Conservation (phyloP, 1,140 invertebrate genomes). For the Luehdorfia chinensis region DNA sequence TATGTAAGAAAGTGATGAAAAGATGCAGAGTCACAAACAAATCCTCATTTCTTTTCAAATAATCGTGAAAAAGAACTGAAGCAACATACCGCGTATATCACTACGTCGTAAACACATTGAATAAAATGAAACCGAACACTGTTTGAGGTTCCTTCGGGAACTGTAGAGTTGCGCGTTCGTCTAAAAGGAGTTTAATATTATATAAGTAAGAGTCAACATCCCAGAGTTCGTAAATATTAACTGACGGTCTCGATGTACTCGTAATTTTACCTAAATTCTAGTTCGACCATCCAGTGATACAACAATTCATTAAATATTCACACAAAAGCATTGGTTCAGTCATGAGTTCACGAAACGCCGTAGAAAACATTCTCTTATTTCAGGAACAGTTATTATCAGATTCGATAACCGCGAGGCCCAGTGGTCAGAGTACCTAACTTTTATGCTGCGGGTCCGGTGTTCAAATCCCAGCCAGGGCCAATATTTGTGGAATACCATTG, state of each 20-base stretch:
- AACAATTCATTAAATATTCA: too few relatives aligned
- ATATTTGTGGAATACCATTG: too few relatives aligned
- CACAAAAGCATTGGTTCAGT: too few relatives aligned
- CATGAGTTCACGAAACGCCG: too few relatives aligned
- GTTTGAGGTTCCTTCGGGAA: slow-evolving; percentile 31
- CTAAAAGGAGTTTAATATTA: slow-evolving; percentile 42
- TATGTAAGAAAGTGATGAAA: slow-evolving; percentile 1
- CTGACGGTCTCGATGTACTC: neutral
- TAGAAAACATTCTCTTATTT: too few relatives aligned
- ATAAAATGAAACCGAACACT: slow-evolving; percentile 31
- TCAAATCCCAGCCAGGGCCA: too few relatives aligned
- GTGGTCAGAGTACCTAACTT: too few relatives aligned
- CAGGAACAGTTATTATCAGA: too few relatives aligned
- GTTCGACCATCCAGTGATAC: too few relatives aligned
- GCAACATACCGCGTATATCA: slow-evolving; percentile 22
- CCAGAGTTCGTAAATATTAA: slow-evolving; percentile 21
- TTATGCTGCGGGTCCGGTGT: too few relatives aligned
- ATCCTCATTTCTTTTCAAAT: slow-evolving; percentile 1
- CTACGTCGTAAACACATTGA: slow-evolving; percentile 33
- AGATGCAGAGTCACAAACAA: slow-evolving; percentile 1
- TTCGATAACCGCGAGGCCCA: too few relatives aligned
- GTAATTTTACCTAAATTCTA: slow-evolving; percentile 3
- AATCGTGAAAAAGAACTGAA: neutral
- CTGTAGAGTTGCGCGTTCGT: slow-evolving; percentile 23
- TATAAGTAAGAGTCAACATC: slow-evolving; percentile 25